Evolutionary conservation across 2,888 invertebrate species (phyloP).

Genomic region (Caenorhabditis sp.): DNA sequence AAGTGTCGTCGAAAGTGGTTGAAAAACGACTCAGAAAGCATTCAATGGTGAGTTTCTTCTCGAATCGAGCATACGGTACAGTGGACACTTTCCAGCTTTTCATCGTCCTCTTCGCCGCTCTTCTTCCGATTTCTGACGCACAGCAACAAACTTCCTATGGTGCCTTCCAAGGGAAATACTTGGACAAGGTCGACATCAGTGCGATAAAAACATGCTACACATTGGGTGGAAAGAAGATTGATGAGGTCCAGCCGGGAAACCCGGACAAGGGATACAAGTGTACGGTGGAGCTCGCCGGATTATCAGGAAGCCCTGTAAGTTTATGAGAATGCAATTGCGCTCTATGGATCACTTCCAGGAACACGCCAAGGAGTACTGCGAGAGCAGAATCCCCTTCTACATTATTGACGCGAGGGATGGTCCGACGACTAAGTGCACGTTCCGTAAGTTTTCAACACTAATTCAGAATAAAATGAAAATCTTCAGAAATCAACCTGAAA

Average conservation of each 20-base stretch:
- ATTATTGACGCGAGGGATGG: neutral
- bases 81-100: neutral
- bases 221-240: no score
- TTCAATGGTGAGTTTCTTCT: neutral
- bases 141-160: no score
- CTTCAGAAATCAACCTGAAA: neutral
- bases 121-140: neutral
- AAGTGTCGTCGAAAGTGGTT: slow-evolving; percentile 14
- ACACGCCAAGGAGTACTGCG: neutral
- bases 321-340: no score
- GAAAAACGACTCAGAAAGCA: slow-evolving; percentile 13
- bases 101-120: slow-evolving; percentile 7
- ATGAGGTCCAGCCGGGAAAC: no score
- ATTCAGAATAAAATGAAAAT: no score
- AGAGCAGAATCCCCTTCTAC: neutral
- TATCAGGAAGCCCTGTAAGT: no score
- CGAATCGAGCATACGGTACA: no score
- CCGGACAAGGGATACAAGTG: no score
- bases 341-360: neutral
- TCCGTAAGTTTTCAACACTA: neutral
- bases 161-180: no score
- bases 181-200: no score
- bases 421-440: neutral
- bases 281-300: no score
- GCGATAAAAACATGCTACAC: no score